These are phyloP conservation scores for Apeltes quadracus DNA, from an alignment of 2,113 vertebrate genomes.

Conservation along the genomic window DNA sequence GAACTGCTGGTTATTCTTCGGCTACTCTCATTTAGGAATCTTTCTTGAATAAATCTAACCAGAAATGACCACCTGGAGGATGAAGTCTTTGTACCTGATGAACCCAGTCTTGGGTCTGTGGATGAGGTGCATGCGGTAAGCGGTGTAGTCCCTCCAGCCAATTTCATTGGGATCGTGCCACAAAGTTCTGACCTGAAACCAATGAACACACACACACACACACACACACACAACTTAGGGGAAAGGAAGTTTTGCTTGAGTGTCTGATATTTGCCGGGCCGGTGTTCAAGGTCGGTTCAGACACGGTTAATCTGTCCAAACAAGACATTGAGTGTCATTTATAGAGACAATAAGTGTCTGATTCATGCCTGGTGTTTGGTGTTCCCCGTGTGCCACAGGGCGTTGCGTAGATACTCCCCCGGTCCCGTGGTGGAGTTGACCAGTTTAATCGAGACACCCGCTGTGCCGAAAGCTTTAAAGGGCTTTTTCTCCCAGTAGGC, in stretches of 20 bases:
- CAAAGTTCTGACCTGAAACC: conserved; percentile 88
- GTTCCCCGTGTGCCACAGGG: conserved; percentile 97
- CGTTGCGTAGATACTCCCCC: conserved; percentile 92
- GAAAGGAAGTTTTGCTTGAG: neutral
- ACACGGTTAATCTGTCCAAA: neutral
- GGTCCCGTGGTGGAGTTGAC: conserved; percentile 95
- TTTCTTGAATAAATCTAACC: neutral
- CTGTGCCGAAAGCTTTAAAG: conserved; percentile 91
- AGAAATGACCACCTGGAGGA: neutral
- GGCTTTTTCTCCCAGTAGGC: conserved; percentile 97
- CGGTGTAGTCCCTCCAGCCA: conserved; percentile 96
- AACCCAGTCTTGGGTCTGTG: conserved; percentile 95
- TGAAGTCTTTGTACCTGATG: conserved; percentile 84
- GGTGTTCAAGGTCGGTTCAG: neutral
- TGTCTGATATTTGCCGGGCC: conserved; percentile 4
- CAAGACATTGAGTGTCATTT: neutral
- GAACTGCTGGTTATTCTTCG: conserved; percentile 1
- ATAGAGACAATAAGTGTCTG: neutral
- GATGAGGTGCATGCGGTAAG: conserved; percentile 94
- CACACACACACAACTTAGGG: neutral
- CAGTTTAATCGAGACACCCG: conserved; percentile 94
- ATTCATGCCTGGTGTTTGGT: conserved; percentile 88
- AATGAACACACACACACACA: conserved; percentile 16
- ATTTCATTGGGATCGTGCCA: conserved; percentile 97
- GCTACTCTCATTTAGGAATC: neutral